Base-by-base conservation (phyloP, 2,797 vertebrate genomes). In the Gallirallus australis region DNA sequence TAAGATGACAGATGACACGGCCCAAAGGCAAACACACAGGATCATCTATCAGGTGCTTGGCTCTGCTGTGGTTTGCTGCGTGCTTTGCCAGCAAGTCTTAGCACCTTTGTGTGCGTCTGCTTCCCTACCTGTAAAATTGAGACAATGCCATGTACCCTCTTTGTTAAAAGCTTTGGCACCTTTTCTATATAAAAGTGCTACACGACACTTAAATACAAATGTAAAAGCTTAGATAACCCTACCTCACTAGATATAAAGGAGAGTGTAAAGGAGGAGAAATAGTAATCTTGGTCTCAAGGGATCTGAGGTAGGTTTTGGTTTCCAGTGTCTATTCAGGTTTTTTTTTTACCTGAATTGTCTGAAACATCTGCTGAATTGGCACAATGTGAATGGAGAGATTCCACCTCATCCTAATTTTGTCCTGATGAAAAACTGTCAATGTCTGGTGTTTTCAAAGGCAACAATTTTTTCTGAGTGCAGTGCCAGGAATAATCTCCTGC, bases 401-500 rank as follows among this genome's bases (percentile, higher is more conserved):
- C 80, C 47, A 66, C 70, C 91, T 87, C 87, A 87, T 65, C 81
- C 79, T 91, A 45, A 94, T 91, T 93, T 92, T 89, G 76, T 93
- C 73, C 95, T 39, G 65, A 90, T 27, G 65, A 83, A 91, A 66
- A 97, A 87, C 89, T 94, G 89, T 97, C 91, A 96, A 66, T 83
- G 79, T 83, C 66, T 95, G 86, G 81, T 93, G 84, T 93, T 96
- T 96, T 96, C 93, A 97, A 96, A 97, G 73, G 90, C 89, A 93
- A 85, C 4, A 9, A 6, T 87, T 91, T 89, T 71, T 93, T 95
- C 72, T 86, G 90, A 97, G 91, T 33, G 78, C 66, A 50, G 64
- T 95, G 96, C 97, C 95, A 93, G 66, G 75, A 92, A 88, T 82
- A 95, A 96, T 94, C 92, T 93, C 82, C 79, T 91, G 85, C 79